Conservation (phyloP, 1,140 invertebrate species). For the Zaprionus kolodkinae region DNA sequence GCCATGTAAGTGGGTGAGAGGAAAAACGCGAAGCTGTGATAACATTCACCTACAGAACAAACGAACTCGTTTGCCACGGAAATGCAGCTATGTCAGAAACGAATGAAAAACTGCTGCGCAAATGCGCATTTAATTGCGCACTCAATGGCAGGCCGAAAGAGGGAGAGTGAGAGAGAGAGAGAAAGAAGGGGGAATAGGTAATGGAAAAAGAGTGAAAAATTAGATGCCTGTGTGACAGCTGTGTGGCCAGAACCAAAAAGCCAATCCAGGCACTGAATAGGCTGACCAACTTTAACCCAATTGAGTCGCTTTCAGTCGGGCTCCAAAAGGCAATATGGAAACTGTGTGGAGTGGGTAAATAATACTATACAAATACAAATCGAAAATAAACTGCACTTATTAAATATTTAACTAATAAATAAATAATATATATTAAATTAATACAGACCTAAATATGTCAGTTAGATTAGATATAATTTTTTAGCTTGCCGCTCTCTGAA, state of each 20-base stretch:
- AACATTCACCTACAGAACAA: slow-evolving; percentile 34
- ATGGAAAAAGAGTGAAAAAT: not conserved
- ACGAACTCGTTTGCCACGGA: slow-evolving; percentile 46
- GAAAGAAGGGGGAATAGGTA: not conserved
- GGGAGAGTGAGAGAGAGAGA: not conserved
- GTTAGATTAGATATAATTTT: too few species aligned
- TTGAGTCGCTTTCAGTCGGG: not conserved
- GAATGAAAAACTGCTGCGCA: slow-evolving; percentile 32
- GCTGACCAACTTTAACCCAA: not conserved
- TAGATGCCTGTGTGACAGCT: not conserved
- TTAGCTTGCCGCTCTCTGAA: too few species aligned
- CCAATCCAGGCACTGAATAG: not conserved
- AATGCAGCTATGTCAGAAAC: slow-evolving; percentile 34
- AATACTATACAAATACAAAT: not conserved
- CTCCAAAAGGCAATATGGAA: not conserved
- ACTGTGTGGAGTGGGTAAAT: not conserved
- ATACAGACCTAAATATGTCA: too few species aligned
- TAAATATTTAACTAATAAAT: too few species aligned
- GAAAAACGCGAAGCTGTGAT: not conserved
- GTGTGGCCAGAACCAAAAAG: not conserved
- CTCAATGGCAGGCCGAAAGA: slow-evolving; percentile 33
- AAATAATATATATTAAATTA: too few species aligned
- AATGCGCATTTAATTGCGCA: slow-evolving; percentile 53
- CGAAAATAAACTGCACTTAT: too few species aligned
- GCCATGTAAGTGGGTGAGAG: too few species aligned